Percentiles rank a stretch among this genome's conserved stretches.
Evolutionary conservation across 2,888 invertebrate species (phyloP).

Genomic region (Cephus pulcher): DNA sequence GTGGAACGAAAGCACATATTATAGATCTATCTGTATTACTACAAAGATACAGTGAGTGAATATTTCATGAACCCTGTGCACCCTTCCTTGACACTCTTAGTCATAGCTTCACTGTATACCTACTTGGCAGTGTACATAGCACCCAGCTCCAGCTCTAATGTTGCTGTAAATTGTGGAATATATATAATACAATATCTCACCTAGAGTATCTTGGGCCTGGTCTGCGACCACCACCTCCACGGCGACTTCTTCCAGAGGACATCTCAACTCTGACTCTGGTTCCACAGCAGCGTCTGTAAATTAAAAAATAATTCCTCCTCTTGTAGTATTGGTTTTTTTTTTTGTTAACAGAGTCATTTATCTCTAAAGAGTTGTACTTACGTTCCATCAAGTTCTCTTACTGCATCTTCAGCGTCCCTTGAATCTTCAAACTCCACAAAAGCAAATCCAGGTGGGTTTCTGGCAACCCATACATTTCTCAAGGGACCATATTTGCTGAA

Average conservation of each 20-base stretch:
- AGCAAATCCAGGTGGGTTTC: slow-evolving; percentile 93
- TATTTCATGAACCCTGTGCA: slow-evolving; percentile 37
- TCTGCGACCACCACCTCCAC: slow-evolving; percentile 72
- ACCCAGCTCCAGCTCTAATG: slow-evolving; percentile 42
- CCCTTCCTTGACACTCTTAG: slow-evolving; percentile 32
- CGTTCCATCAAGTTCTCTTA: slow-evolving; percentile 86
- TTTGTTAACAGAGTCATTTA: neutral
- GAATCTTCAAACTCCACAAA: slow-evolving; percentile 92
- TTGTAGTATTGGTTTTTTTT: neutral
- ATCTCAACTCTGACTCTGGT: slow-evolving; percentile 92
- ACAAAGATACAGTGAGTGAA: slow-evolving; percentile 29
- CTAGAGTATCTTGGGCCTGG: slow-evolving; percentile 61
- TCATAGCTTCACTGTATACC: slow-evolving; percentile 47
- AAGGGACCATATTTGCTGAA: slow-evolving; percentile 91
- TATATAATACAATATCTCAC: slow-evolving; percentile 42
- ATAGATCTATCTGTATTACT: slow-evolving; percentile 32
- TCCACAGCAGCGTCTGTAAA: slow-evolving; percentile 84
- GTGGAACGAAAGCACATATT: slow-evolving; percentile 19
- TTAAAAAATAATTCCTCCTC: slow-evolving; percentile 1
- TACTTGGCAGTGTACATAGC: slow-evolving; percentile 46
- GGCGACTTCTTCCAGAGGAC: slow-evolving; percentile 87
- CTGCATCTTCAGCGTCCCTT: slow-evolving; percentile 88
- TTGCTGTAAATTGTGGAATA: slow-evolving; percentile 35
- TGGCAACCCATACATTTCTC: slow-evolving; percentile 93
- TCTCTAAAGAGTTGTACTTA: slow-evolving; percentile 66